Evolutionary conservation across 2,888 invertebrate genomes (phyloP), one percentile per base, ranked within the genome.

Genomic region (Hedya salicella): DNA sequence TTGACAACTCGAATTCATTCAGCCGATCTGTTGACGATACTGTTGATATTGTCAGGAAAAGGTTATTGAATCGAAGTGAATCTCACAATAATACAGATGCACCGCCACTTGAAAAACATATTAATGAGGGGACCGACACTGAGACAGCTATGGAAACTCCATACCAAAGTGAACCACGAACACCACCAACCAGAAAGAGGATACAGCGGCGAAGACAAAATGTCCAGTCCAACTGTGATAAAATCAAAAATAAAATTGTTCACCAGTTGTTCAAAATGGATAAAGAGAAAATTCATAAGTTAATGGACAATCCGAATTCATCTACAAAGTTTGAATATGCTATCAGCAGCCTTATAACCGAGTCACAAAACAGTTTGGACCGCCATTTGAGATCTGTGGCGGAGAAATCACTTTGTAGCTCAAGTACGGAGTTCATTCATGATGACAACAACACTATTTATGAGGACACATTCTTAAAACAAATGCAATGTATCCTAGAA

Each of bases 381-480:
- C 83, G 86, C 30, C 91, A 92, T 68, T 71, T 91, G 70, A 82
- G 93, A 68, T 89, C 89, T 67, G 86, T 87, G 42, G 93, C 93
- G 3, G 93, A 93, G 67, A 91, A 92, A 70, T 91, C 93, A 9
- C 76, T 93, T 0, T 82, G 81, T 62, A 82, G 78, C 57, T 81
- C 88, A 40, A 86, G 84, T 73, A 89, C 83, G 76, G 90, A 79
- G 77, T 93, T 77, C 94, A 89, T 72, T 93, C 95, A 75, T 68
- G 96, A 87, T 74, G 94, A 93, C 56, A 96, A 93, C 69, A 90
- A 91, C 67, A 77, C 96, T 66, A 91, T 95, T 93, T 91, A 94
- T 94, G 78, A 97, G 79, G 77, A 97, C 94, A 93, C 97, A 93
- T 87, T 97, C 94, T 86, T 97, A 96, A 78, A 97, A 88, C 76